These are phyloP conservation scores for Callipepla californica DNA, from an alignment of 2,113 vertebrate species.

Conservation along the genomic window DNA sequence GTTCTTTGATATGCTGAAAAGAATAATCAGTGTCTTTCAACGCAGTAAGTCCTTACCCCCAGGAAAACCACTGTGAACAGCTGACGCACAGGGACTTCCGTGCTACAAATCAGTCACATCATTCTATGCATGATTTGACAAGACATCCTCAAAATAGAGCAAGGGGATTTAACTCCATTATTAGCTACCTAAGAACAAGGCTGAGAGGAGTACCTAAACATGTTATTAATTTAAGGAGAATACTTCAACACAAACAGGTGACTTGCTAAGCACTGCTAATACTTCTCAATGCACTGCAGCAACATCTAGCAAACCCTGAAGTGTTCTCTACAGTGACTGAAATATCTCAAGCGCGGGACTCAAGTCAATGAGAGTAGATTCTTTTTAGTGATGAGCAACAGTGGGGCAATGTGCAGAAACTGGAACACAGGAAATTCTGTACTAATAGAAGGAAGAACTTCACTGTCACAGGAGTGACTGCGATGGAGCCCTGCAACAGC, in stretches of 20 bases:
- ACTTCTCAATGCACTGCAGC: neutral
- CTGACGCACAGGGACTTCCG: conserved; percentile 29
- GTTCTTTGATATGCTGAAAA: conserved; percentile 46
- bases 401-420: too few relatives aligned
- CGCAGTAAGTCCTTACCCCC: neutral
- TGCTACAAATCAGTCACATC: conserved; percentile 21
- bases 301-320: neutral
- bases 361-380: too few relatives aligned
- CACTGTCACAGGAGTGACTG: too few relatives aligned
- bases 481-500: too few relatives aligned
- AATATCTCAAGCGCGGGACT: neutral
- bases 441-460: too few relatives aligned
- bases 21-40: conserved; percentile 34
- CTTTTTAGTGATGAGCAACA: too few relatives aligned
- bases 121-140: neutral
- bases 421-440: too few relatives aligned
- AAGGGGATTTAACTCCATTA: neutral
- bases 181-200: neutral
- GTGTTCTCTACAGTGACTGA: neutral
- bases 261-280: neutral
- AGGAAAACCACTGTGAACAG: neutral
- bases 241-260: conserved; percentile 1
- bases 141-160: neutral
- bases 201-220: neutral
- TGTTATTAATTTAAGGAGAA: neutral